Evolutionary conservation across 2,113 vertebrate species (phyloP).

Genomic region (Odocoileus hemionus): DNA sequence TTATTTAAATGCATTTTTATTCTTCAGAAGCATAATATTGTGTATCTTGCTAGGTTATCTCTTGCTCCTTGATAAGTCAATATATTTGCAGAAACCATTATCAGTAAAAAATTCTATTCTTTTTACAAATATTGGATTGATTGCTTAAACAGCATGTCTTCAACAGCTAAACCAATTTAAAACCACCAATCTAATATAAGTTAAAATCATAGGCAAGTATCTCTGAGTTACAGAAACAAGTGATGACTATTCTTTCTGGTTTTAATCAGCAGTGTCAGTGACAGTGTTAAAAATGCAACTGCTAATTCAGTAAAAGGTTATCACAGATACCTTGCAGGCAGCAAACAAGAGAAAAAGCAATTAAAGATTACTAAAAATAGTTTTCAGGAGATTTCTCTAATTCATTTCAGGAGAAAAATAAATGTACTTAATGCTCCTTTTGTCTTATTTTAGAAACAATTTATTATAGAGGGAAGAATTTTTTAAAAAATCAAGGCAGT

Average conservation of each 20-base stretch:
- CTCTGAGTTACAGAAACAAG: not conserved
- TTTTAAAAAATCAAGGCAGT: not conserved
- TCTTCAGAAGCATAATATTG: not conserved
- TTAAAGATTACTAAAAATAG: constrained; percentile 3
- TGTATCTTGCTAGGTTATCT: not conserved
- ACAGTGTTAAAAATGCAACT: constrained; percentile 37
- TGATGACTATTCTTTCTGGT: not conserved
- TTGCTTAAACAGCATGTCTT: not conserved
- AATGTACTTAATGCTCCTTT: constrained; percentile 18
- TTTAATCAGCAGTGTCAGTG: not conserved
- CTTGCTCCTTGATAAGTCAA: not conserved
- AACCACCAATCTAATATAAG: not conserved
- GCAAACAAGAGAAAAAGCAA: constrained; percentile 12
- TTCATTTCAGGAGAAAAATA: constrained; percentile 5
- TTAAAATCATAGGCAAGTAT: not conserved
- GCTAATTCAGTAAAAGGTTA: not conserved
- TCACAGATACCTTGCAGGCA: not conserved
- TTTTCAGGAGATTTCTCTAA: constrained; percentile 9
- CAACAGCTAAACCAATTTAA: not conserved
- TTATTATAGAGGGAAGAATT: not conserved
- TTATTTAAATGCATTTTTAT: not conserved
- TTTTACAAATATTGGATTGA: not conserved
- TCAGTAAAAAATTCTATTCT: not conserved
- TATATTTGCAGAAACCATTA: not conserved
- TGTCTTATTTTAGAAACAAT: not conserved